Percentiles rank a stretch among this genome's conserved stretches.
Evolutionary conservation across 2,888 invertebrate genomes (phyloP).

Genomic region (Pasiphila rectangulata): DNA sequence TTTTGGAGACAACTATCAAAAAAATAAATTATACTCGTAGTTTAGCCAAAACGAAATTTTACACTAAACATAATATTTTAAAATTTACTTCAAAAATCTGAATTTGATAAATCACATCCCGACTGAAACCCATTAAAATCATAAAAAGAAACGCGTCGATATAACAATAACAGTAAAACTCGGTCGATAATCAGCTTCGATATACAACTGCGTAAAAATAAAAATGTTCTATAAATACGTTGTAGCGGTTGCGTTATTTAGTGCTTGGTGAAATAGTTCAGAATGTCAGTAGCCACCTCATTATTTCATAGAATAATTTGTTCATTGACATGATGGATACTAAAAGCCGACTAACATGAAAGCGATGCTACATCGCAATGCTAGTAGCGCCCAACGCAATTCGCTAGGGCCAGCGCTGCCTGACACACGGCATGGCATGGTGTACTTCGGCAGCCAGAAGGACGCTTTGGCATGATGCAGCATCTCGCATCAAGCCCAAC

Average conservation of each 20-base stretch:
- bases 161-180: conserved; percentile 28
- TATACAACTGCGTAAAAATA: conserved; percentile 26
- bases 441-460: no score
- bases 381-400: neutral
- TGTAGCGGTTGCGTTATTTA: conserved; percentile 35
- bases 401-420: no score
- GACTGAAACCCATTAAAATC: conserved; percentile 12
- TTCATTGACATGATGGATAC: conserved; percentile 58
- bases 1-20: no score
- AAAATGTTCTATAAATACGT: conserved; percentile 34
- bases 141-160: conserved; percentile 30
- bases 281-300: conserved; percentile 45
- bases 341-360: conserved; percentile 19
- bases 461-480: no score
- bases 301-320: conserved; percentile 57
- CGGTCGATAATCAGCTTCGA: conserved; percentile 29
- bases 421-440: no score
- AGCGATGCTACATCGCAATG: neutral
- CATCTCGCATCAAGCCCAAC: no score
- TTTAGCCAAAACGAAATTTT: no score
- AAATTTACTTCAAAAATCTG: conserved; percentile 6
- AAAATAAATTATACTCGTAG: no score
- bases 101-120: neutral
- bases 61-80: conserved; percentile 3
- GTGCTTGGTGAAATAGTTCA: conserved; percentile 39